These are phyloP conservation scores for Araneus ventricosus DNA, from an alignment of 1,140 invertebrate genomes.

Conservation along the genomic window DNA sequence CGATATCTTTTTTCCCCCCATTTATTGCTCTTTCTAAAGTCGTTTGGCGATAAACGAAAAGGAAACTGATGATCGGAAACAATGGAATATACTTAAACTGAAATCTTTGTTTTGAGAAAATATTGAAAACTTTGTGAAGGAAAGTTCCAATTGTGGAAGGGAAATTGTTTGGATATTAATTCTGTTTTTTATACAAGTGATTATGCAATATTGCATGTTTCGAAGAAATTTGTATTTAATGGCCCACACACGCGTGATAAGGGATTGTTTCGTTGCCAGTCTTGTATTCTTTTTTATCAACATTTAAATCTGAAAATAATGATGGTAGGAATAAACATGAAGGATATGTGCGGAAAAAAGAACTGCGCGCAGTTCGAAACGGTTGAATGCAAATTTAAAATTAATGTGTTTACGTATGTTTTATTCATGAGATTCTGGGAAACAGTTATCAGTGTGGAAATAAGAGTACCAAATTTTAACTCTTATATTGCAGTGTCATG, in stretches of 20 bases:
- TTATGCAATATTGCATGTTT: neutral
- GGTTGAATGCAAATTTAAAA: neutral
- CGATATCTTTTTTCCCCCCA: neutral
- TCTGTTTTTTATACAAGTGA: neutral
- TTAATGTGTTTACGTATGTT: neutral
- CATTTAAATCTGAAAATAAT: constrained; percentile 8
- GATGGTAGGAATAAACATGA: neutral
- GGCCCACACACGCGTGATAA: neutral
- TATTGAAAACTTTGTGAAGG: neutral
- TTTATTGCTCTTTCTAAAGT: neutral
- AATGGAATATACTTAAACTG: neutral
- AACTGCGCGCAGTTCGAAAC: neutral
- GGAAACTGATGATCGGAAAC: neutral
- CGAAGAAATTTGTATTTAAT: neutral
- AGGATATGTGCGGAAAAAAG: neutral
- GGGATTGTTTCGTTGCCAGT: neutral
- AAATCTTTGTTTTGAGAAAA: neutral
- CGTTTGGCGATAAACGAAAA: neutral
- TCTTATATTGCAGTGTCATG: neutral
- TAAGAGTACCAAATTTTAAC: neutral
- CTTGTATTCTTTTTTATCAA: neutral
- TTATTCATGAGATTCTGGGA: neutral
- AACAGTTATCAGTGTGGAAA: neutral
- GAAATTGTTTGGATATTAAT: neutral
- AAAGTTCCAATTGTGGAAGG: neutral